A percentile compares a stretch with the other conserved stretches of the same genome.
Conservation (phyloP, 1,140 invertebrate genomes). For the Geopemphigus sp. region DNA sequence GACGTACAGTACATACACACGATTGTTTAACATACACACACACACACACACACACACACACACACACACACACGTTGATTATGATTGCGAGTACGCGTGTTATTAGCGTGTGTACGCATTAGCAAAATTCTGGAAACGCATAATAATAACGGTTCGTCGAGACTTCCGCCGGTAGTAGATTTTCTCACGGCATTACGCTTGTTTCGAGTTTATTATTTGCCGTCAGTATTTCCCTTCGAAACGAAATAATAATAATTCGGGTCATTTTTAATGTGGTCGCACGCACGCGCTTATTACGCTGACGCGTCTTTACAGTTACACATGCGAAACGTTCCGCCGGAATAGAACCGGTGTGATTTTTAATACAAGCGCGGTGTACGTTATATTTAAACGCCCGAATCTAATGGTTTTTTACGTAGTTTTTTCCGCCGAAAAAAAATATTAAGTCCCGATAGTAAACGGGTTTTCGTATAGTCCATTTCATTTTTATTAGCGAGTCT, state of each 20-base stretch:
- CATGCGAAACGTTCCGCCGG: too few species aligned
- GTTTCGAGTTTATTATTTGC: not conserved
- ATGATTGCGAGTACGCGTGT: too few species aligned
- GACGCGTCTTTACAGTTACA: slow-evolving; percentile 7
- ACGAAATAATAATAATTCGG: slow-evolving; percentile 8
- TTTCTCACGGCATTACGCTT: not conserved
- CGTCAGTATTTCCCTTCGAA: not conserved
- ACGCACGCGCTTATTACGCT: not conserved
- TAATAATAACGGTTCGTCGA: not conserved
- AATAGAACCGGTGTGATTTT: not conserved
- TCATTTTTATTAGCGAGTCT: too few species aligned
- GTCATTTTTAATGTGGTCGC: not conserved
- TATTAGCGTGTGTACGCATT: not conserved
- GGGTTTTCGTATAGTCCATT: too few species aligned
- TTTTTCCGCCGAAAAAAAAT: too few species aligned
- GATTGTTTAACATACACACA: too few species aligned
- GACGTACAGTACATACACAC: too few species aligned
- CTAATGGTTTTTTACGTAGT: too few species aligned
- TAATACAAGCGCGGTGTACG: not conserved
- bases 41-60: too few species aligned
- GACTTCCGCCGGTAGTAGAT: not conserved
- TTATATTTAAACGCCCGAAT: not conserved
- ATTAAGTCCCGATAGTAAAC: too few species aligned
- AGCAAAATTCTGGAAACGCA: slow-evolving; percentile 13
- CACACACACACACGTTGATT: too few species aligned